These are phyloP conservation scores for Sebastes iracundus DNA, from an alignment of 2,797 vertebrate genomes.

Conservation along the genomic window DNA sequence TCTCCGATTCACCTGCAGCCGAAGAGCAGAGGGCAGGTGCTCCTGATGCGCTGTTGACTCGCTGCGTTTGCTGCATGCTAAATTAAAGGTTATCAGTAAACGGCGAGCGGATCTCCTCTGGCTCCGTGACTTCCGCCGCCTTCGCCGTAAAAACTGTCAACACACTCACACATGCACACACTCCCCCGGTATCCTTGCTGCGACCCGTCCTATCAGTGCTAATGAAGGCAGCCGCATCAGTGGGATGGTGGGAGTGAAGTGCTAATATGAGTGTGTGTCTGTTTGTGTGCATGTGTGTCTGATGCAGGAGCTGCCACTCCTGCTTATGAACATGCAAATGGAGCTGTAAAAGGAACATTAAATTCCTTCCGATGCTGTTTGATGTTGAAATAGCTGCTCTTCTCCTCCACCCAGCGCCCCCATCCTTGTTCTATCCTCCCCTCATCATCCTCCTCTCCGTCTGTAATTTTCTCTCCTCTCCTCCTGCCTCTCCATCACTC, in stretches of 20 bases:
- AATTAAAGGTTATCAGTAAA: slow-evolving; percentile 19
- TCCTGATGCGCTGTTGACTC: slow-evolving; percentile 1
- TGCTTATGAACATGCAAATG: slow-evolving; percentile 75
- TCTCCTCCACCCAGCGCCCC: not conserved
- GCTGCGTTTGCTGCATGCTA: slow-evolving; percentile 32
- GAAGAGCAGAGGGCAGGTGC: slow-evolving; percentile 12
- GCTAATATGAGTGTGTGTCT: slow-evolving; percentile 29
- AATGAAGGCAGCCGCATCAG: slow-evolving; percentile 59
- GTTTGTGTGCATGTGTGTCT: slow-evolving; percentile 8
- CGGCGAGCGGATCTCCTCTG: slow-evolving; percentile 20
- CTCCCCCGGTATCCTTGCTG: slow-evolving; percentile 17
- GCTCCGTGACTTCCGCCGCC: slow-evolving; percentile 21
- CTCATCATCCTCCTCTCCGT: not conserved
- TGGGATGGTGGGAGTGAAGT: slow-evolving; percentile 25
- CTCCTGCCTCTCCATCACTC: slow-evolving; percentile 1
- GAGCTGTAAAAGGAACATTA: slow-evolving; percentile 60
- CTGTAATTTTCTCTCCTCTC: slow-evolving; percentile 15
- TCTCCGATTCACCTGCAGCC: slow-evolving; percentile 5
- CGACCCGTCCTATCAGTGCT: slow-evolving; percentile 50
- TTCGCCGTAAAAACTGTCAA: slow-evolving; percentile 16
- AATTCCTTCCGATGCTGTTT: slow-evolving; percentile 49
- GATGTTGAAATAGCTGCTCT: slow-evolving; percentile 52
- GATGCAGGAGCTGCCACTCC: slow-evolving; percentile 43
- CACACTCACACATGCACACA: not conserved
- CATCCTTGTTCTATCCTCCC: not conserved